Evolutionary conservation across 2,888 invertebrate genomes (phyloP).

Genomic region (Hipparchia semele): DNA sequence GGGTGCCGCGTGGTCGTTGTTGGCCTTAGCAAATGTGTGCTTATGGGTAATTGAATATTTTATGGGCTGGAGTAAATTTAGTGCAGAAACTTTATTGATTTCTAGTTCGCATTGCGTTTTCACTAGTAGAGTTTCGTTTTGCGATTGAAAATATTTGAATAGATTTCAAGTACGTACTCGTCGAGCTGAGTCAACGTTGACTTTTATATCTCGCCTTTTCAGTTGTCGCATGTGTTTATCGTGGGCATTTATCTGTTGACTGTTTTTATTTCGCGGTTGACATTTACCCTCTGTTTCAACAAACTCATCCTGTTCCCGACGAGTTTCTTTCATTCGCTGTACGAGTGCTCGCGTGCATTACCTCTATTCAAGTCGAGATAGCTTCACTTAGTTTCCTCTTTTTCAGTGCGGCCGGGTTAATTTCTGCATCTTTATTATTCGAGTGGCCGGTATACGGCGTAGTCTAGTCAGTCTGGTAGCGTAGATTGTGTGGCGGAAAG

Average conservation of each 20-base stretch:
- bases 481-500: conserved; percentile 81
- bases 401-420: conserved; percentile 78
- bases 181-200: conserved; percentile 56
- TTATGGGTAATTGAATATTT: conserved; percentile 83
- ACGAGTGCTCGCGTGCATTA: conserved; percentile 78
- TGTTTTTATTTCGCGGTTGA: conserved; percentile 81
- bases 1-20: conserved; percentile 83
- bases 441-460: conserved; percentile 73
- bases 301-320: conserved; percentile 65
- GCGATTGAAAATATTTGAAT: conserved; percentile 25
- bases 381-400: conserved; percentile 83
- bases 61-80: conserved; percentile 75
- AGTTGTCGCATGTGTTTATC: conserved; percentile 77
- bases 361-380: conserved; percentile 79
- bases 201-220: conserved; percentile 70
- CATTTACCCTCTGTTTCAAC: conserved; percentile 81
- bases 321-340: conserved; percentile 80
- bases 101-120: conserved; percentile 49
- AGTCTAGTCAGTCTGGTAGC: conserved; percentile 75
- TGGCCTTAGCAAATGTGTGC: conserved; percentile 82
- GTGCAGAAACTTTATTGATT: conserved; percentile 73
- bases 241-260: conserved; percentile 83
- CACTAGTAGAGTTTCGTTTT: conserved; percentile 39
- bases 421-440: conserved; percentile 83
- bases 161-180: conserved; percentile 28